A percentile compares a stretch with the other conserved stretches of the same genome.
Evolutionary conservation across 2,113 vertebrate species (phyloP).

Genomic region (Cardinalis cardinalis): DNA sequence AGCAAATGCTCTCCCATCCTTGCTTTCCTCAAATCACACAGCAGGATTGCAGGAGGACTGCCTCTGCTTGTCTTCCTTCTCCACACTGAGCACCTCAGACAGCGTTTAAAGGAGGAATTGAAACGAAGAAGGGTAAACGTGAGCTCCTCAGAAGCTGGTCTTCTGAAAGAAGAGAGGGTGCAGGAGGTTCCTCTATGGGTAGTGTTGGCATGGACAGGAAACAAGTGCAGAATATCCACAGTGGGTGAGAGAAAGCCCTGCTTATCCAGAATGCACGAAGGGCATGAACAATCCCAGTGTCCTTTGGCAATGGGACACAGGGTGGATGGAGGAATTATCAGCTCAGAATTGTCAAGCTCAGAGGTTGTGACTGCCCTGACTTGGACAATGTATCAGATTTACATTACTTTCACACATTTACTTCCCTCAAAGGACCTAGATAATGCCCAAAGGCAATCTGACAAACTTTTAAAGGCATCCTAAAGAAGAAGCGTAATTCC

Average conservation of each 20-base stretch:
- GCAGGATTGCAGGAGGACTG: background rate
- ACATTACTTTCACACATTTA: background rate
- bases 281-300: background rate
- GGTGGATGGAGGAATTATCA: background rate
- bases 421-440: background rate
- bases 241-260: background rate
- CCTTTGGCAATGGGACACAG: fast-evolving
- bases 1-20: background rate
- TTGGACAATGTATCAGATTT: background rate
- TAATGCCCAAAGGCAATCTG: background rate
- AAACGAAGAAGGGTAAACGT: background rate
- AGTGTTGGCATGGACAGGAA: background rate
- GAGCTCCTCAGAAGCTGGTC: background rate
- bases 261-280: background rate
- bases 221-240: fast-evolving
- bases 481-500: background rate
- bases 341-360: background rate
- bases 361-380: background rate
- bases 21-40: background rate
- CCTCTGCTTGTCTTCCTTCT: background rate
- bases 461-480: background rate
- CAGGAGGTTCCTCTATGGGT: background rate
- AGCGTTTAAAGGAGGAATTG: background rate
- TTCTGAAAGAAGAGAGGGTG: background rate
- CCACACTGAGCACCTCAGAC: background rate